Evolutionary conservation across 1,140 invertebrate species (phyloP).

Genomic region (Centruroides sculpturatus): DNA sequence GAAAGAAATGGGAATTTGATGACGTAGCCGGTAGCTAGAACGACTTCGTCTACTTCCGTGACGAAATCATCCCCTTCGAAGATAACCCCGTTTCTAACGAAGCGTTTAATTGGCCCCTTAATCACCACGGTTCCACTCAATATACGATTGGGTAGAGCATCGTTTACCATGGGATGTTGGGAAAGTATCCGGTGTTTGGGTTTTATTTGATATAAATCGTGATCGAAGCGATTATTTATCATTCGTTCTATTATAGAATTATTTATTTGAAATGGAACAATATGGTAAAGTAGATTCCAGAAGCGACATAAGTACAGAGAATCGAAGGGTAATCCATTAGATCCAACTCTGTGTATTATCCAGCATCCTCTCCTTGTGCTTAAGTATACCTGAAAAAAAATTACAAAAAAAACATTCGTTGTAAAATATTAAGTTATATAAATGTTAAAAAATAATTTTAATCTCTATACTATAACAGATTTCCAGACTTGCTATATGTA

Average conservation of each 20-base stretch:
- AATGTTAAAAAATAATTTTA: background rate
- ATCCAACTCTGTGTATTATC: slow-evolving; percentile 29
- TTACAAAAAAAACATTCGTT: background rate
- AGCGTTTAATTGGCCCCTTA: slow-evolving; percentile 26
- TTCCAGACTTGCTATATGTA: no score
- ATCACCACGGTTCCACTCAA: slow-evolving; percentile 26
- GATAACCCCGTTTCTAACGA: slow-evolving; percentile 23
- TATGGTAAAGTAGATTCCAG: slow-evolving; percentile 2
- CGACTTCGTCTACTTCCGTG: slow-evolving; percentile 13
- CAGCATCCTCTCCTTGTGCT: slow-evolving; percentile 35
- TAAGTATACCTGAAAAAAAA: slow-evolving; percentile 27
- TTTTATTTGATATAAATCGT: slow-evolving; percentile 31
- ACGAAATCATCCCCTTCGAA: slow-evolving; percentile 17
- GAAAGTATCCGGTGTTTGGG: slow-evolving; percentile 29
- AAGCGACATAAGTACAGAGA: slow-evolving; percentile 16
- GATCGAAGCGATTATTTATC: slow-evolving; percentile 28
- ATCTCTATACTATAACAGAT: background rate
- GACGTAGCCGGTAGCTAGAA: slow-evolving; percentile 21
- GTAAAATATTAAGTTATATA: background rate
- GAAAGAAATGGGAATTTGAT: slow-evolving; percentile 17
- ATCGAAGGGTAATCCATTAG: slow-evolving; percentile 25
- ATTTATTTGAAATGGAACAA: background rate
- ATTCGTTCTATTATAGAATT: background rate
- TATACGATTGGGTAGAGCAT: slow-evolving; percentile 35
- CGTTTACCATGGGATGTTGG: slow-evolving; percentile 40